Conservation (phyloP, 1,140 invertebrate species). For the Papilio machaon region DNA sequence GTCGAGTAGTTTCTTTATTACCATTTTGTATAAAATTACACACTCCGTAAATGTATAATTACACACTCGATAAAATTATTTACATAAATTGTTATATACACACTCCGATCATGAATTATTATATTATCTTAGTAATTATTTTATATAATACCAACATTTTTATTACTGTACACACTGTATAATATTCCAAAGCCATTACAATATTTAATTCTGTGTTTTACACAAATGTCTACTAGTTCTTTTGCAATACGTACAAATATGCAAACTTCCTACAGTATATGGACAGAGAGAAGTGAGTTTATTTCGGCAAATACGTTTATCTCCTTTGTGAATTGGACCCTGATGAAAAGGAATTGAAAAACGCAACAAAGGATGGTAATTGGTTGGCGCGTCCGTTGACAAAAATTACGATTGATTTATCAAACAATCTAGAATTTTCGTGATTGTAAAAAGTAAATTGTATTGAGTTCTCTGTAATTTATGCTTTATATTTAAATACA, state of each 20-base stretch:
- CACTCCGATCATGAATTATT: no score
- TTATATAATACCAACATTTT: no score
- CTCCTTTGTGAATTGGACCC: conserved; percentile 17
- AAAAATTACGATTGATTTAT: conserved; percentile 18
- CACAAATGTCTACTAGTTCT: no score
- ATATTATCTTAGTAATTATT: no score
- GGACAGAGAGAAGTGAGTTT: neutral
- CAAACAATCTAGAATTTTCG: neutral
- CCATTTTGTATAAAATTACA: no score
- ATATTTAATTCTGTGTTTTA: no score
- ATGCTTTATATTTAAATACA: neutral
- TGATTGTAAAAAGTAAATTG: neutral
- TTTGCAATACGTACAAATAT: neutral
- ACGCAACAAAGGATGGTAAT: conserved; percentile 22
- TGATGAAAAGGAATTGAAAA: conserved; percentile 25
- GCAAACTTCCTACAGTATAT: neutral
- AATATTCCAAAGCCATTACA: no score
- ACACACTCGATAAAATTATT: no score
- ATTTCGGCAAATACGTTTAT: conserved; percentile 20
- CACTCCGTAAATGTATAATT: no score
- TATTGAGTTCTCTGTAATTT: neutral
- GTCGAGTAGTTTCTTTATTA: no score
- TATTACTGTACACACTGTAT: no score
- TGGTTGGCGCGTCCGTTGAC: conserved; percentile 18
- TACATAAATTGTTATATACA: no score